Base-by-base conservation (phyloP, 2,797 vertebrate genomes). In the Myotis findleyi region DNA sequence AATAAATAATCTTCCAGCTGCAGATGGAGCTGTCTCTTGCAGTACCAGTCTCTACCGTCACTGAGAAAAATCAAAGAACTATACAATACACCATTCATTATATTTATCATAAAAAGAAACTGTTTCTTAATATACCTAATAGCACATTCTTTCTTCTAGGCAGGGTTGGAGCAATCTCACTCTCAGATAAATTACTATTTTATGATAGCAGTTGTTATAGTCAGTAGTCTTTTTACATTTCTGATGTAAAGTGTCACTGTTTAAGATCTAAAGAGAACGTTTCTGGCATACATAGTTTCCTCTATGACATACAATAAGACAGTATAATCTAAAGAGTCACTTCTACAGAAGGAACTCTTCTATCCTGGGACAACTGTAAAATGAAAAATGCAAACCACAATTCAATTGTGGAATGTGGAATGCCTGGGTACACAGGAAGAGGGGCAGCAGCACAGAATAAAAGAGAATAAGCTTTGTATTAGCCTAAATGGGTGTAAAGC, bases 1-100 rank as follows among this genome's bases (percentile, higher is more conserved):
- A 97, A 97, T 96, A 98, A 98, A 98, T 97, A 96, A 98, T 97
- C 98, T 98, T 97, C 98, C 98, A 99, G 99, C 98, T 98, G 98
- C 98, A 98, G 98, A 98, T 96, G 96, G 97, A 93, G 97, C 96
- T 59, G 98, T 95, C 98, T 98, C 99, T 98, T 97, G 97, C 98
- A 98, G 99, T 99, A 99, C 99, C 99, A 99, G 99, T 89, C 99
- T 98, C 99, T 98, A 98, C n/a, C 97, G 98, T 98, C 98, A 98
- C 98, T 98, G 97, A 96, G 95, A 96, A 97, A 97, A 98, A 97
- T 98, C 97, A 98, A 98, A 99, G 97, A 98, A 97, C 96, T 96
- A 96, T 97, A 99, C 99, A 99, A 99, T 98, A 98, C 98, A 89
- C 98, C 98, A 99, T 99, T 99, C 99, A 99, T 98, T 96, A 85